A percentile compares a stretch with the other conserved stretches of the same genome.
Evolutionary conservation across 2,113 vertebrate species (phyloP).

Genomic region (Porphyrio hochstetteri): DNA sequence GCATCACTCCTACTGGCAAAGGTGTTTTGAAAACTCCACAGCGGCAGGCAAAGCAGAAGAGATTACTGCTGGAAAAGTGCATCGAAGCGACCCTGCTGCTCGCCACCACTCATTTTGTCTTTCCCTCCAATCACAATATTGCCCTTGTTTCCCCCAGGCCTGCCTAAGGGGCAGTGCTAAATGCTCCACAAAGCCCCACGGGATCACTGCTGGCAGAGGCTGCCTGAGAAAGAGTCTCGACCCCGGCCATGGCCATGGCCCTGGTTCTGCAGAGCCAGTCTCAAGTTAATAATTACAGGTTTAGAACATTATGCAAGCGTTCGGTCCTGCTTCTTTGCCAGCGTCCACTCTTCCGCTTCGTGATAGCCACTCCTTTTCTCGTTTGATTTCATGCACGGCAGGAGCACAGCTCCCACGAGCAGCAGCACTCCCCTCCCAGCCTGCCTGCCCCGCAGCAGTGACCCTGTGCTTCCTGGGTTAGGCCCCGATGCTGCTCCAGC

Average conservation of each 20-base stretch:
- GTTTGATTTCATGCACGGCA: background rate
- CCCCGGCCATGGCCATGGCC: fast-evolving
- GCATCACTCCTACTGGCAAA: background rate
- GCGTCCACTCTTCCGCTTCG: background rate
- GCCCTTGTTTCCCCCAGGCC: background rate
- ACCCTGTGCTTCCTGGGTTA: background rate
- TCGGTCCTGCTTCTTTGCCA: background rate
- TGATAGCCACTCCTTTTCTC: background rate
- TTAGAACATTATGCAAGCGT: background rate
- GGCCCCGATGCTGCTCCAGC: fast-evolving
- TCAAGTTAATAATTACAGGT: background rate
- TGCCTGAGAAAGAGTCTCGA: background rate
- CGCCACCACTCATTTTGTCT: background rate
- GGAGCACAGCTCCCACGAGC: background rate
- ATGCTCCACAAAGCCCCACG: background rate
- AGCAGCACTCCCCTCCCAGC: background rate
- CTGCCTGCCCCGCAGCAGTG: background rate
- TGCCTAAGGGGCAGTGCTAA: background rate
- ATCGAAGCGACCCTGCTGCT: background rate
- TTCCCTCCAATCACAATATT: background rate
- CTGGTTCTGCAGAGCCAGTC: background rate
- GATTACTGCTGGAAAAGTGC: background rate
- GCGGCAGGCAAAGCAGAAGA: background rate
- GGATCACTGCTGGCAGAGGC: background rate
- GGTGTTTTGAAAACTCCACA: background rate